These are phyloP conservation scores for Onychorhynchus coronatus DNA, from an alignment of 2,113 vertebrate genomes.

Conservation along the genomic window DNA sequence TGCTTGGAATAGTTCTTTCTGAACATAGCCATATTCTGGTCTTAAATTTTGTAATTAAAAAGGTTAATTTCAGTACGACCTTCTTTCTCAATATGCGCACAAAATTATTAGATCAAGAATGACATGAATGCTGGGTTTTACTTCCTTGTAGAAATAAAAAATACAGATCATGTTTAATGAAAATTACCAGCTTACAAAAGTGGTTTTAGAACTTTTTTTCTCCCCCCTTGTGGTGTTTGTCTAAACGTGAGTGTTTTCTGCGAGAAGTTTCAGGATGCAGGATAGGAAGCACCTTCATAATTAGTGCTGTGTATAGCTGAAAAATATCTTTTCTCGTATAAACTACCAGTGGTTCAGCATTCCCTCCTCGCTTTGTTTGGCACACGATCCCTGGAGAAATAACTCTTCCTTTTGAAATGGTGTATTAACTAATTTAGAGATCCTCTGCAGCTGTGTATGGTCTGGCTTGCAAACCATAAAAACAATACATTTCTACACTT, in stretches of 20 bases:
- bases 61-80: background rate
- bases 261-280: background rate
- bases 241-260: background rate
- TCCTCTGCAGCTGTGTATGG: background rate
- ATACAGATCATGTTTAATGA: background rate
- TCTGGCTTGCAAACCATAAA: conserved; percentile 27
- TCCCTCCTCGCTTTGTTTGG: conserved; percentile 20
- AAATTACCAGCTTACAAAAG: background rate
- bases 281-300: background rate
- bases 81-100: background rate
- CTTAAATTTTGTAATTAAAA: background rate
- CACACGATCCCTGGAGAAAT: conserved; percentile 29
- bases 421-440: conserved; percentile 38
- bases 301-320: background rate
- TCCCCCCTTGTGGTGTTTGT: fast-evolving
- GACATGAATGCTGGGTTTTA: background rate
- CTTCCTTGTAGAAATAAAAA: background rate
- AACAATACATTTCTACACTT: background rate
- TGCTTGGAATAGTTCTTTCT: background rate
- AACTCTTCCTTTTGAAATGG: conserved; percentile 41
- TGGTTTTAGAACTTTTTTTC: background rate
- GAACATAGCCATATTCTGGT: background rate
- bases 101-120: background rate
- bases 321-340: conserved; percentile 22
- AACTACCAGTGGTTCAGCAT: background rate